Percentiles rank a stretch among this genome's conserved stretches.
Conservation (phyloP, 2,888 invertebrate species). For the Anaspis maculata region DNA sequence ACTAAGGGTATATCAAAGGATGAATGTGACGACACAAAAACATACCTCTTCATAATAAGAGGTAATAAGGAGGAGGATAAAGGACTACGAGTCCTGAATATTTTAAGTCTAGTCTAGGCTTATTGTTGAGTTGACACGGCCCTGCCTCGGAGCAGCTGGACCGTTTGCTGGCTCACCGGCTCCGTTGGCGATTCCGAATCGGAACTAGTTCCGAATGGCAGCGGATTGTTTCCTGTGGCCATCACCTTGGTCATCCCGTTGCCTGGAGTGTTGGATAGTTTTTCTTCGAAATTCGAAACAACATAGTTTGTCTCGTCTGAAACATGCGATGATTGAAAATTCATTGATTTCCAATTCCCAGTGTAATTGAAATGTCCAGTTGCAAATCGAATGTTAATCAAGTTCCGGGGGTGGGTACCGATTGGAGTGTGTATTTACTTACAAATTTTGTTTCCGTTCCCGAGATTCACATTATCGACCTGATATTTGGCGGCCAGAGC, state of each 20-base stretch:
- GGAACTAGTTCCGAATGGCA: slow-evolving; percentile 41
- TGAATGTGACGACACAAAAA: no score
- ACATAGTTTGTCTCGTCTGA: slow-evolving; percentile 14
- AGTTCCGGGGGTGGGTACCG: no score
- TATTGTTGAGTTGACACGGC: slow-evolving; percentile 38
- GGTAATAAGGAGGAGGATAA: no score
- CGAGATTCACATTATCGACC: slow-evolving; percentile 40
- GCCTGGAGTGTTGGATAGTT: background rate
- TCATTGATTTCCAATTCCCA: no score
- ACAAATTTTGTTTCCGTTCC: slow-evolving; percentile 43
- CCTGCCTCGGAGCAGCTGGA: slow-evolving; percentile 39
- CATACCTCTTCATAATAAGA: no score
- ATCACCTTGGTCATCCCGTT: background rate
- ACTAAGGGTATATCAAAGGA: slow-evolving; percentile 5
- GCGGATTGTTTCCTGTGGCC: slow-evolving; percentile 25
- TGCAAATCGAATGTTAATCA: no score
- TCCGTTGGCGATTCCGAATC: slow-evolving; percentile 49
- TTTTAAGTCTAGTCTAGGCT: no score
- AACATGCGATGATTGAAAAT: slow-evolving; percentile 5
- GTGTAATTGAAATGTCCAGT: no score
- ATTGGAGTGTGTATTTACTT: no score
- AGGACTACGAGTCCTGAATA: no score
- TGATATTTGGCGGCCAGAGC: slow-evolving; percentile 39
- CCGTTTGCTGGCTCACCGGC: slow-evolving; percentile 43
- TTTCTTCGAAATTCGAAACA: no score